phyloP scores from a whole-genome alignment of 2,113 vertebrate genomes.

The Meles meles region DNA sequence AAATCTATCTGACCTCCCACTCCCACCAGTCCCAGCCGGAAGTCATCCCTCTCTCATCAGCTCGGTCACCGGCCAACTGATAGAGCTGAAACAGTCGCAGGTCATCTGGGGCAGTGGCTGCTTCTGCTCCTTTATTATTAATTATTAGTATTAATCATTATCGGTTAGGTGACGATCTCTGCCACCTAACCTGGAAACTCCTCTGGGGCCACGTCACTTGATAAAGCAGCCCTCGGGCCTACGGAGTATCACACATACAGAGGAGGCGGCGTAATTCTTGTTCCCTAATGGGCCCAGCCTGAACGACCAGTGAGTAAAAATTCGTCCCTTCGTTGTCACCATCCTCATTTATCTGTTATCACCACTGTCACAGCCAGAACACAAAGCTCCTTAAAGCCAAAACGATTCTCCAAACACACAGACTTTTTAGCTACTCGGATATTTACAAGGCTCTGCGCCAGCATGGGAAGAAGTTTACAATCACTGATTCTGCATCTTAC shows the following conservation, averaged over 20 bases:
- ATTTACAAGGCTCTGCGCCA: neutral
- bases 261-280: accelerated
- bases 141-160: neutral
- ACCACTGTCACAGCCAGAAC: neutral
- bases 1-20: neutral
- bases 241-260: accelerated
- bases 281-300: neutral
- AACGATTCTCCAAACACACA: neutral
- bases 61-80: neutral
- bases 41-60: neutral
- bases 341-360: neutral
- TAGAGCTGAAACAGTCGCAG: neutral
- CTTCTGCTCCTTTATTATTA: neutral
- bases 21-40: neutral
- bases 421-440: neutral
- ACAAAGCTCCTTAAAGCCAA: neutral
- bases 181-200: neutral
- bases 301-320: neutral
- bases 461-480: neutral
- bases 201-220: neutral
- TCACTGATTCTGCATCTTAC: neutral
- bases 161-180: neutral
- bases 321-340: neutral
- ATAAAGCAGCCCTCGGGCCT: neutral
- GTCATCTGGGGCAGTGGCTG: neutral